Base-by-base conservation (phyloP, 2,888 invertebrate species). In the Limnephilus rhombicus region DNA sequence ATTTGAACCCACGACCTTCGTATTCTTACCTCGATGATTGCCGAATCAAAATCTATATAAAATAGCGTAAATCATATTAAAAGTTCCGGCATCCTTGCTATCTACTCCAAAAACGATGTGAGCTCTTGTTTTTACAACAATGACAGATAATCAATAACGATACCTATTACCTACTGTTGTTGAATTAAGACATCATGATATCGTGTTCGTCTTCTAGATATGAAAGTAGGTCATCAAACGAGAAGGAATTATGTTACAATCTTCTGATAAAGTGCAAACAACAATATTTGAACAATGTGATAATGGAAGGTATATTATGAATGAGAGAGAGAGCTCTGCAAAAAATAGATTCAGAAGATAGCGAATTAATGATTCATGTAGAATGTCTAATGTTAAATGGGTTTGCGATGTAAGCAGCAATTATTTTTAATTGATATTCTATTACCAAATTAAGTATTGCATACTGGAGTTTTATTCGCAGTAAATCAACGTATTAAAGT, bases 191-290 rank as follows among this genome's bases (percentile, higher is more conserved):
- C 37, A 37, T 31, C 4, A 29, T 13, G 83, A 31, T 83, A 83
- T 83, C 24, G 24, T 83, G 34, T 83, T 68, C 18, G 68, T 68
- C 24, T 68, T 4, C 68, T 7, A 68, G 68, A 68, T 83, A 31
- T 37, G 83, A 83, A 83, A 83, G 83, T 18, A 83, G 83, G 83
- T 37, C 37, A 83, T 15, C 29, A 83, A 31, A 83, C 83, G 83
- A 31, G 37, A 83, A 83, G 83, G 83, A 83, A 83, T 83, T 31
- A 83, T 24, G 24, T 83, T 83, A 83, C 83, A 24, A 83, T 83
- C 83, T 9, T 68, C 68, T 68, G 68, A 68, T 68, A 68, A 68
- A 68, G 24, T 68, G 68, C 68, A 24, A 68, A 68, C 68, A 68
- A 68, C 68, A 24, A 68, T 68, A 68, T 68, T 68, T 68, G 68